phyloP scores from a whole-genome alignment of 2,113 vertebrate genomes.

The Microcebus tavaratra region DNA sequence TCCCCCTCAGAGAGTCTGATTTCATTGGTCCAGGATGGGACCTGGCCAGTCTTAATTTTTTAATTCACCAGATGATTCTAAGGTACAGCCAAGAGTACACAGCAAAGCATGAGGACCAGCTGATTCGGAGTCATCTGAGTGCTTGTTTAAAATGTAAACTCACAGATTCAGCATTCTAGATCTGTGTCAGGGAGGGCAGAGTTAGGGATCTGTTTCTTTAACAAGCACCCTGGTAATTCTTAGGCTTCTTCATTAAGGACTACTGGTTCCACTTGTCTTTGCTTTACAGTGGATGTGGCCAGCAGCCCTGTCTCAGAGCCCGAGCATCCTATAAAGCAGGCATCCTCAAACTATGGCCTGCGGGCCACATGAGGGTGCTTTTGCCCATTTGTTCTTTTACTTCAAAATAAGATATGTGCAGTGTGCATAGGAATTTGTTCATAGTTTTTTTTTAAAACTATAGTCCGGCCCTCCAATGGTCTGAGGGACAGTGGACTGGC shows the following conservation, averaged over 20 bases:
- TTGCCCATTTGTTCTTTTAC: too few species aligned
- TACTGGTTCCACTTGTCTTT: not conserved
- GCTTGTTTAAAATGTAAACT: not conserved
- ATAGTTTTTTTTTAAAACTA: too few species aligned
- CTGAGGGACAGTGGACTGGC: too few species aligned
- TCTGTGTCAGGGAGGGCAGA: not conserved
- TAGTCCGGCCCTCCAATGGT: too few species aligned
- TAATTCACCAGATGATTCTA: not conserved
- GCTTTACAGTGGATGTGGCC: not conserved
- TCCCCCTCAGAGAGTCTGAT: not conserved
- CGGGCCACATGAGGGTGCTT: too few species aligned
- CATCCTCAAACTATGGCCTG: too few species aligned
- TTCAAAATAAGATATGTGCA: too few species aligned
- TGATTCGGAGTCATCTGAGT: not conserved
- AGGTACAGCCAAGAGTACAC: not conserved
- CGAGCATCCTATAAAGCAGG: not conserved
- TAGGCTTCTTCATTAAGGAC: not conserved
- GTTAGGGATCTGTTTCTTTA: not conserved
- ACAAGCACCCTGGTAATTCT: not conserved
- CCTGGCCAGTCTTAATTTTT: not conserved
- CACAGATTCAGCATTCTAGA: not conserved
- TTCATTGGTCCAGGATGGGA: not conserved
- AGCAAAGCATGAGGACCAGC: not conserved
- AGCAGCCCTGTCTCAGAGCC: not conserved
- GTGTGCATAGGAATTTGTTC: too few species aligned